Evolutionary conservation across 2,888 invertebrate species (phyloP).

Genomic region (Agrotis clavis): DNA sequence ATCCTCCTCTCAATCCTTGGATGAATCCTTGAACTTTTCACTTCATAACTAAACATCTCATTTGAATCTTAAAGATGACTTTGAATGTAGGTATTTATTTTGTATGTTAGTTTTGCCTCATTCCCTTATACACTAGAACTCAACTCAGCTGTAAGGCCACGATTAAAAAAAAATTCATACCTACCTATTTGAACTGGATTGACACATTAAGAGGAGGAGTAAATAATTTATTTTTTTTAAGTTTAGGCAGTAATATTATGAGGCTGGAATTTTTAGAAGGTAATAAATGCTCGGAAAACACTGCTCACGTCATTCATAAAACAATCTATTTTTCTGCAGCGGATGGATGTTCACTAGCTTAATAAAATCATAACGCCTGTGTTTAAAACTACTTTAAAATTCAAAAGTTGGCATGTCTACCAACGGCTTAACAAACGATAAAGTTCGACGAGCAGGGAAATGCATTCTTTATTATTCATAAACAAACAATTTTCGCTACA

Average conservation of each 20-base stretch:
- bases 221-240: too few relatives aligned
- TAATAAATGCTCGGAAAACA: too few relatives aligned
- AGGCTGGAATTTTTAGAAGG: too few relatives aligned
- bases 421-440: conserved; percentile 23
- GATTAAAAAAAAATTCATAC: too few relatives aligned
- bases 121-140: background rate
- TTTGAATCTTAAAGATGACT: conserved; percentile 3
- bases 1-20: conserved; percentile 13
- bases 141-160: too few relatives aligned
- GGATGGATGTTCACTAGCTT: background rate
- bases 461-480: conserved; percentile 29
- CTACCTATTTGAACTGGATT: too few relatives aligned
- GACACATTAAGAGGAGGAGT: too few relatives aligned
- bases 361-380: background rate
- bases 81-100: background rate
- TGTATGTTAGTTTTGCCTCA: conserved; percentile 1
- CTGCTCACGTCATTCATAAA: background rate
- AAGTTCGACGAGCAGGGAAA: conserved; percentile 24
- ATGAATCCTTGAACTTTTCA: background rate
- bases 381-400: conserved; percentile 5
- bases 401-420: conserved; percentile 16
- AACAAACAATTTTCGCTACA: conserved; percentile 5
- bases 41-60: background rate
- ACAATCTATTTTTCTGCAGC: background rate
- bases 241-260: too few relatives aligned